phyloP scores from a whole-genome alignment of 2,888 invertebrate species.

The Nymphalis urticae region DNA sequence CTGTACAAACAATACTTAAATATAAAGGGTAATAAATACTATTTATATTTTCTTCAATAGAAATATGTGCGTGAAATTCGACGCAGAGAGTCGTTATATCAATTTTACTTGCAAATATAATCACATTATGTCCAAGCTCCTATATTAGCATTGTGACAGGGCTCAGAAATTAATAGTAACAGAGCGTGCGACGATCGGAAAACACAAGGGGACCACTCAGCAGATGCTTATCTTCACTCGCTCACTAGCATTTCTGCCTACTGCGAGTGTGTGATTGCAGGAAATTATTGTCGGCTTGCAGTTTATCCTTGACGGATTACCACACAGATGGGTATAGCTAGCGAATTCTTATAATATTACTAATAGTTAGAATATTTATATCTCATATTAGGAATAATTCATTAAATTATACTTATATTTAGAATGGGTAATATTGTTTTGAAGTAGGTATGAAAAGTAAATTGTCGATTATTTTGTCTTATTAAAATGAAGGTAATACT shows the following conservation, averaged over 20 bases:
- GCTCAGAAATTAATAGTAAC: conserved; percentile 78
- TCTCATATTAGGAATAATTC: too few relatives aligned
- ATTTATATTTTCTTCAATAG: background rate
- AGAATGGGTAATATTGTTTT: too few relatives aligned
- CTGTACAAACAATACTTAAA: background rate
- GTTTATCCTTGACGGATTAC: conserved; percentile 33
- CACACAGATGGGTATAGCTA: conserved; percentile 11
- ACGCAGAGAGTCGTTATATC: conserved; percentile 50
- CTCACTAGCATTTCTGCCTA: conserved; percentile 37
- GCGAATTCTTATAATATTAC: background rate
- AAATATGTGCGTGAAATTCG: conserved; percentile 3
- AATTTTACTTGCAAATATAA: conserved; percentile 79
- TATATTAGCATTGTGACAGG: conserved; percentile 68
- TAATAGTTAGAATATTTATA: too few relatives aligned
- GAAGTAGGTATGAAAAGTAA: too few relatives aligned
- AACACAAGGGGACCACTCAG: conserved; percentile 78
- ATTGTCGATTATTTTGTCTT: too few relatives aligned
- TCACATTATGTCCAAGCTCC: conserved; percentile 73
- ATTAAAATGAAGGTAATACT: too few relatives aligned
- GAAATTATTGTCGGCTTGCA: conserved; percentile 37
- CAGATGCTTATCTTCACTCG: conserved; percentile 79
- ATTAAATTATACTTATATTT: too few relatives aligned
- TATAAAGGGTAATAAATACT: background rate
- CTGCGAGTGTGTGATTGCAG: conserved; percentile 37
- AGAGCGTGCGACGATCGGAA: conserved; percentile 69